Percentiles rank a stretch among this genome's conserved stretches.
Conservation (phyloP, 1,140 invertebrate genomes). For the Trinorchestia longiramus region DNA sequence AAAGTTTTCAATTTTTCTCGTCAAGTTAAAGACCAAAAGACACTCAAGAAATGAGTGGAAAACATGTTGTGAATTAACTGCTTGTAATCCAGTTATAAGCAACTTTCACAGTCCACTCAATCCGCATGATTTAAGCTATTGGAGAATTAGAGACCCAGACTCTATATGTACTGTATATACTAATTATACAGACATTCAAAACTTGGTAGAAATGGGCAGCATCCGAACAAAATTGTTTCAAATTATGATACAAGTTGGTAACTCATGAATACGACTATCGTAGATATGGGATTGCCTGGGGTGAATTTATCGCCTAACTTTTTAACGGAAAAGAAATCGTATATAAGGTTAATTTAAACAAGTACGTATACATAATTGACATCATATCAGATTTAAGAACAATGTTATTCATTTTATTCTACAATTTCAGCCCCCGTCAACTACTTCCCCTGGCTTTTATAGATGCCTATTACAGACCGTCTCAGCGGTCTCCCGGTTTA, state of each 20-base stretch:
- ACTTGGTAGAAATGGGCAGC: background rate
- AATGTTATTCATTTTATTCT: background rate
- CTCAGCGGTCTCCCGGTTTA: background rate
- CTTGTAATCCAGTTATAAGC: no score
- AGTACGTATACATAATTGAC: background rate
- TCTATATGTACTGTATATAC: background rate
- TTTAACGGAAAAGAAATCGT: background rate
- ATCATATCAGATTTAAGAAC: background rate
- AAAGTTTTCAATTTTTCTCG: background rate
- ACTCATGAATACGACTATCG: background rate
- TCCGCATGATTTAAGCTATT: background rate
- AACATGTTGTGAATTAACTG: no score
- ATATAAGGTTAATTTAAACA: background rate
- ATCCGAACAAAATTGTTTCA: background rate
- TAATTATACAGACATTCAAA: background rate
- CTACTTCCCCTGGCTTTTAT: background rate
- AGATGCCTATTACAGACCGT: background rate
- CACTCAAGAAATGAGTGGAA: background rate
- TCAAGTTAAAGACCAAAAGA: background rate
- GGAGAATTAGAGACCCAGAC: background rate
- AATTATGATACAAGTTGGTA: background rate
- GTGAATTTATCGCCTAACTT: background rate
- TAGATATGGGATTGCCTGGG: background rate
- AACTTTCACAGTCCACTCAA: background rate
- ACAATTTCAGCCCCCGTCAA: background rate